Conservation (phyloP, 2,888 invertebrate species). For the Dasypolia templi region DNA sequence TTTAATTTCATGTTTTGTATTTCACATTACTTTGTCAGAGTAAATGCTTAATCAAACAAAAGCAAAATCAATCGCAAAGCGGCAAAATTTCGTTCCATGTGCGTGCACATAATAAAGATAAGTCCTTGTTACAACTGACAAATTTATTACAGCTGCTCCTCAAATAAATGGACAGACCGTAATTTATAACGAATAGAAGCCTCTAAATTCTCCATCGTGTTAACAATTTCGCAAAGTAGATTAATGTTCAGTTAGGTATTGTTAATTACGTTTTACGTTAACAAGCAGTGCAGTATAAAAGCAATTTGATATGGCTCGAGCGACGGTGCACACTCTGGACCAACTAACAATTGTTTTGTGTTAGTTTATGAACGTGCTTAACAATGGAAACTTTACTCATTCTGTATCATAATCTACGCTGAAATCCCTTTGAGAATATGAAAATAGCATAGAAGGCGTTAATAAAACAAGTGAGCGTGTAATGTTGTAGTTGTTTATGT, state of each 20-base stretch:
- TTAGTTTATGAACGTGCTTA: slow-evolving; percentile 74
- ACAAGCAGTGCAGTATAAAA: slow-evolving; percentile 66
- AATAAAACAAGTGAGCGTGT: slow-evolving; percentile 40
- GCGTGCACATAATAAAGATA: slow-evolving; percentile 18
- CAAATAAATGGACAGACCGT: slow-evolving; percentile 40
- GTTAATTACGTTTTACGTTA: slow-evolving; percentile 61
- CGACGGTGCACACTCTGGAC: slow-evolving; percentile 66
- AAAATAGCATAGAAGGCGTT: slow-evolving; percentile 25
- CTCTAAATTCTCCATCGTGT: slow-evolving; percentile 20
- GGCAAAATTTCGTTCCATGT: slow-evolving; percentile 23
- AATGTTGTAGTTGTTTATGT: not conserved
- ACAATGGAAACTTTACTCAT: slow-evolving; percentile 77
- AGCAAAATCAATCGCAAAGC: slow-evolving; percentile 16
- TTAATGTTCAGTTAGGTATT: slow-evolving; percentile 38
- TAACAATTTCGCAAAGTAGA: slow-evolving; percentile 33
- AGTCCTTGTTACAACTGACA: slow-evolving; percentile 23
- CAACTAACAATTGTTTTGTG: slow-evolving; percentile 76
- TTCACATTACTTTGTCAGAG: not conserved
- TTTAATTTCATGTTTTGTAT: not conserved
- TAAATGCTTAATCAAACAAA: slow-evolving; percentile 2
- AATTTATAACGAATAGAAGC: slow-evolving; percentile 33
- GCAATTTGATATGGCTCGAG: slow-evolving; percentile 68
- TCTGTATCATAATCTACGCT: slow-evolving; percentile 73
- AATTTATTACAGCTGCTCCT: slow-evolving; percentile 43
- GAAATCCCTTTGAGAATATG: slow-evolving; percentile 62